Percentiles rank a stretch among this genome's conserved stretches.
Evolutionary conservation across 1,140 invertebrate species (phyloP).

Genomic region (Epicauta chinensis): DNA sequence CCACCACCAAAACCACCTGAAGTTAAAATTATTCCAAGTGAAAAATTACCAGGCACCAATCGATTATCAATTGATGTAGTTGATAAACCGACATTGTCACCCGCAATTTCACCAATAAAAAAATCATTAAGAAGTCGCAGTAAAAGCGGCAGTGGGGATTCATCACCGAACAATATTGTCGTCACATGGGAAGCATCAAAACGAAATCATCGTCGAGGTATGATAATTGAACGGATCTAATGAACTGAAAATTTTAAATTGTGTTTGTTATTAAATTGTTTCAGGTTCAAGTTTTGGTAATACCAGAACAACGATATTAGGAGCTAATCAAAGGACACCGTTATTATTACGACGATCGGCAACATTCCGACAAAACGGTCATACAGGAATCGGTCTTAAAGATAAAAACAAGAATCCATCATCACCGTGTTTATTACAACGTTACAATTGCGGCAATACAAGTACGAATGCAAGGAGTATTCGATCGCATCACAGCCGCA

Average conservation of each 20-base stretch:
- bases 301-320: slow-evolving; percentile 44
- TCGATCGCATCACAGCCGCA: slow-evolving; percentile 60
- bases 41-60: slow-evolving; percentile 24
- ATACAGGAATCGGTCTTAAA: slow-evolving; percentile 14
- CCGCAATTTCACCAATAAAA: slow-evolving; percentile 25
- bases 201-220: slow-evolving; percentile 43
- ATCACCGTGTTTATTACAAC: slow-evolving; percentile 45
- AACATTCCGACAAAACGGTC: slow-evolving; percentile 38
- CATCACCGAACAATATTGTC: slow-evolving; percentile 41
- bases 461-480: slow-evolving; percentile 36
- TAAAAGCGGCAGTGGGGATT: slow-evolving; percentile 24
- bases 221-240: not conserved
- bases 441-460: slow-evolving; percentile 52
- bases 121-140: slow-evolving; percentile 13
- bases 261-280: not conserved
- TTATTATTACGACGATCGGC: slow-evolving; percentile 34
- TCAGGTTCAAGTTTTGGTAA: slow-evolving; percentile 54
- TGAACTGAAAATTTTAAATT: not conserved
- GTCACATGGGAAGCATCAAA: slow-evolving; percentile 57
- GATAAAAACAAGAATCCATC: slow-evolving; percentile 44
- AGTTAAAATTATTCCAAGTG: slow-evolving; percentile 50
- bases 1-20: slow-evolving; percentile 43
- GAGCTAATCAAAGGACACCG: slow-evolving; percentile 35
- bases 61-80: slow-evolving; percentile 19
- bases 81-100: slow-evolving; percentile 34